Conservation (phyloP, 2,888 invertebrate genomes). For the Apoda limacodes region DNA sequence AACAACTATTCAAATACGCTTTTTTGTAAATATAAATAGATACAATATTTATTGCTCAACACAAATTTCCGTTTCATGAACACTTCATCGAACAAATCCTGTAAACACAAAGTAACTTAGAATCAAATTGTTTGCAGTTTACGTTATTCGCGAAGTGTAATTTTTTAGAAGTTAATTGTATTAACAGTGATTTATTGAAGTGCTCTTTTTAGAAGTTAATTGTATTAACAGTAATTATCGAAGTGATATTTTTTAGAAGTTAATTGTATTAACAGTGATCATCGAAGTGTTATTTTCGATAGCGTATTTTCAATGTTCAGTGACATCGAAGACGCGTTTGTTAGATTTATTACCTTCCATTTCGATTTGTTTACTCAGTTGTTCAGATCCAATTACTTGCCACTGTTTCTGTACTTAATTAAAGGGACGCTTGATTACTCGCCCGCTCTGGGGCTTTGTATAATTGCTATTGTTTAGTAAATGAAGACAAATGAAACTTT, state of each 20-base stretch:
- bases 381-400: constrained; percentile 71
- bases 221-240: too few relatives aligned
- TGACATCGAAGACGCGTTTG: constrained; percentile 61
- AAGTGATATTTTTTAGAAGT: too few relatives aligned
- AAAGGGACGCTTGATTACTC: constrained; percentile 70
- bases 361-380: constrained; percentile 70
- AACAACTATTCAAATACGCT: too few relatives aligned
- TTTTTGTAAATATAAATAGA: too few relatives aligned
- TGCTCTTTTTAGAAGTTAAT: too few relatives aligned
- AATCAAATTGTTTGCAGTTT: too few relatives aligned
- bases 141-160: too few relatives aligned
- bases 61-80: too few relatives aligned
- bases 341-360: constrained; percentile 67
- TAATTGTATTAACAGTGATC: constrained; percentile 13
- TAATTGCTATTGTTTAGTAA: constrained; percentile 71
- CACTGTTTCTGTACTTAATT: constrained; percentile 71
- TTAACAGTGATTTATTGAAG: too few relatives aligned
- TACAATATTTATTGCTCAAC: too few relatives aligned
- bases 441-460: constrained; percentile 68
- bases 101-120: too few relatives aligned
- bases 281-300: constrained; percentile 33
- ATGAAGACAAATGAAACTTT: constrained; percentile 71
- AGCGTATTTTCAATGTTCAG: constrained; percentile 35
- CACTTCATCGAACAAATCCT: not conserved
- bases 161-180: constrained; percentile 5